Evolutionary conservation across 2,113 vertebrate species (phyloP).

Genomic region (Xenotilapia flavipinnis): DNA sequence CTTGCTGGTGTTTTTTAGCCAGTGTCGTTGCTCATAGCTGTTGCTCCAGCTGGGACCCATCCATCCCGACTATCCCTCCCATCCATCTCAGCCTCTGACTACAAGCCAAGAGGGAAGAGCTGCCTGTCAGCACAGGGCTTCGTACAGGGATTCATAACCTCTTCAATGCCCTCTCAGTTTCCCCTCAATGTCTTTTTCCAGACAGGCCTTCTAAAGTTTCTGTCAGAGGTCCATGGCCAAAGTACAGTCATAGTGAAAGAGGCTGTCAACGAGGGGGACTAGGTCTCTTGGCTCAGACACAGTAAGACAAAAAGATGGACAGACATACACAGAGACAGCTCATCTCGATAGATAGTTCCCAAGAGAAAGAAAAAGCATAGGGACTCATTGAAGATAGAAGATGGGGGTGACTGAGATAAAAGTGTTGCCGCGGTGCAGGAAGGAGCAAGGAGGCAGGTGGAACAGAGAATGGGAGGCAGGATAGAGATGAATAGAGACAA

Average conservation of each 20-base stretch:
- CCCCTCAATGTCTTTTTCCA: constrained; percentile 24
- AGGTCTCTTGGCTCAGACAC: not conserved
- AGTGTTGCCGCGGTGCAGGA: not conserved
- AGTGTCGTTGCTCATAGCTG: not conserved
- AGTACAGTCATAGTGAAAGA: constrained; percentile 11
- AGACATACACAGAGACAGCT: not conserved
- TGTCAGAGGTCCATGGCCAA: constrained; percentile 13
- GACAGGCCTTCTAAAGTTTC: constrained; percentile 38
- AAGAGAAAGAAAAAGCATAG: constrained; percentile 21
- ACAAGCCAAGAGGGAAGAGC: constrained; percentile 26
- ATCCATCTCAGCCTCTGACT: constrained; percentile 22
- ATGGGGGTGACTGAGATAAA: constrained; percentile 1
- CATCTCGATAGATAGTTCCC: constrained; percentile 32
- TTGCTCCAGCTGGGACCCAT: constrained; percentile 7
- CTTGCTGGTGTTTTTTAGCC: not conserved
- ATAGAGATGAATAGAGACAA: constrained; percentile 39
- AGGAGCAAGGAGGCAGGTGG: not conserved
- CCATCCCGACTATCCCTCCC: constrained; percentile 4
- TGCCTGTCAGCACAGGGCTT: constrained; percentile 29
- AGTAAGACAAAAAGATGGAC: not conserved
- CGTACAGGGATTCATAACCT: constrained; percentile 32
- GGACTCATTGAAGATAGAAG: constrained; percentile 19
- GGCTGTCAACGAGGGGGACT: not conserved
- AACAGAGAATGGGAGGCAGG: not conserved
- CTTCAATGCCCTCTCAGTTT: constrained; percentile 47